A percentile compares a stretch with the other conserved stretches of the same genome.
These are phyloP conservation scores for Chrysochloris asiatica DNA, from an alignment of 2,113 vertebrate species.

Conservation along the genomic window DNA sequence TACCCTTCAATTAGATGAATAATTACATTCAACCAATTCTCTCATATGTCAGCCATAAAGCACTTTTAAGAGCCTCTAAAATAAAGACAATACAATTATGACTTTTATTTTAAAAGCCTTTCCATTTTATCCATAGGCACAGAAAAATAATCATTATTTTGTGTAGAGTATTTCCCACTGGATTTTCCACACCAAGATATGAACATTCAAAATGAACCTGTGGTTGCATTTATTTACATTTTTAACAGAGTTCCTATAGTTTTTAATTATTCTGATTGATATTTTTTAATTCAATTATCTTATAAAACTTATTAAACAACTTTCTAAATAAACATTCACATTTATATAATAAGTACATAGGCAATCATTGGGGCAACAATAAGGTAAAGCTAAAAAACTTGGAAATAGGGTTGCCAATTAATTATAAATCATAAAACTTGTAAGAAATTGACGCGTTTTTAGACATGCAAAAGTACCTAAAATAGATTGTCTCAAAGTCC, in stretches of 20 bases:
- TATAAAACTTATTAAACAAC: slow-evolving; percentile 26
- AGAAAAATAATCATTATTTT: slow-evolving; percentile 1
- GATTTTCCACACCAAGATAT: background rate
- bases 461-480: slow-evolving; percentile 7
- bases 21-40: slow-evolving; percentile 15
- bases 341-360: background rate
- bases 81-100: background rate
- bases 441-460: background rate
- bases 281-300: slow-evolving; percentile 20
- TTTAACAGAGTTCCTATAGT: background rate
- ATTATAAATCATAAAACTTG: background rate
- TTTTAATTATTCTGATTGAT: slow-evolving; percentile 23
- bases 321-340: slow-evolving; percentile 31
- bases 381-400: background rate
- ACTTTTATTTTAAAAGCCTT: background rate
- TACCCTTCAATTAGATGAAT: slow-evolving; percentile 33
- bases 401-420: slow-evolving; percentile 28
- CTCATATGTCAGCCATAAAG: slow-evolving; percentile 11
- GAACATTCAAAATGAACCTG: background rate
- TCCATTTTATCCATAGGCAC: background rate
- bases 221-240: background rate
- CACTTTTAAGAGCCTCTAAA: slow-evolving; percentile 36
- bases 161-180: background rate
- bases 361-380: background rate
- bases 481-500: background rate